phyloP scores from a whole-genome alignment of 2,797 vertebrate genomes.

The Enteromius radiatus region DNA sequence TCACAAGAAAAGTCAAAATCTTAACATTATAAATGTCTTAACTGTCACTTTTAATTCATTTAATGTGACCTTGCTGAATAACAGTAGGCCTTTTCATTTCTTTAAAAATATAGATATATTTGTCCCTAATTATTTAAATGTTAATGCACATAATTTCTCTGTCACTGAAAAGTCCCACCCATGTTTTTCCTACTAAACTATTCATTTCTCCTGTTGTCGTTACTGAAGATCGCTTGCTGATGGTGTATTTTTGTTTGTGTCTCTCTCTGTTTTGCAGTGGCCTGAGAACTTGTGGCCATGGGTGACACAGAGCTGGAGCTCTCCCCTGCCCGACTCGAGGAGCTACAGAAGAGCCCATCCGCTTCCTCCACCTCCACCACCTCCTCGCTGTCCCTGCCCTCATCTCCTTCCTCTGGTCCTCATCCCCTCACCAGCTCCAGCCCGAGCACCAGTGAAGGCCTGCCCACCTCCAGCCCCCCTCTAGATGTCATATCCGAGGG shows the following conservation, averaged over 20 bases:
- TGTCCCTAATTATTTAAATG: not conserved
- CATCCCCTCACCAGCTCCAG: constrained; percentile 73
- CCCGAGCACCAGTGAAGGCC: constrained; percentile 67
- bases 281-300: constrained; percentile 61
- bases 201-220: not conserved
- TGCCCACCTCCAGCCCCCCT: constrained; percentile 72
- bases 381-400: constrained; percentile 70
- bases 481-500: constrained; percentile 88
- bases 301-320: constrained; percentile 69
- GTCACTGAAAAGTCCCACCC: not conserved
- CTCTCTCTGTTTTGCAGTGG: constrained; percentile 57
- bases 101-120: not conserved
- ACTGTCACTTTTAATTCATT: not conserved
- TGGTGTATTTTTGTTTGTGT: not conserved
- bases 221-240: not conserved
- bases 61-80: not conserved
- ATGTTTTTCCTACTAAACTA: not conserved
- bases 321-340: constrained; percentile 64
- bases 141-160: not conserved
- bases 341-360: constrained; percentile 74
- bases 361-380: constrained; percentile 78
- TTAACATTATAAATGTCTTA: not conserved
- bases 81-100: too few relatives aligned
- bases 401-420: constrained; percentile 63
- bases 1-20: not conserved